These are phyloP conservation scores for Homarus gammarus DNA, from an alignment of 2,888 invertebrate species.

Conservation along the genomic window DNA sequence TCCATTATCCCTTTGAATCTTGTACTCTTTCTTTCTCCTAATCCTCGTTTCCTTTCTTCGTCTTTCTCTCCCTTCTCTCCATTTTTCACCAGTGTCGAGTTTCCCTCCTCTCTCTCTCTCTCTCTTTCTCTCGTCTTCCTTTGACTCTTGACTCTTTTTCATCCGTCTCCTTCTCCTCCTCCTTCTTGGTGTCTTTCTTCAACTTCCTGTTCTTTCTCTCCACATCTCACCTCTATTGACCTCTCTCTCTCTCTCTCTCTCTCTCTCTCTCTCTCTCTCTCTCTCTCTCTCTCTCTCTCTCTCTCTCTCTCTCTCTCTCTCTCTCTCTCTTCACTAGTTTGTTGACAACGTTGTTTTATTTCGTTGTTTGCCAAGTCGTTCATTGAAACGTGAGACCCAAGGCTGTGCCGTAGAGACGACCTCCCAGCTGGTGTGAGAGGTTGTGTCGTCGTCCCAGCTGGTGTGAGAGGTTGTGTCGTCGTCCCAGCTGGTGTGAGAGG, in stretches of 20 bases:
- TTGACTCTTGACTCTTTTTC: background rate
- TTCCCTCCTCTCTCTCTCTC: background rate
- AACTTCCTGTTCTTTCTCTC: background rate
- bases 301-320: slow-evolving; percentile 31
- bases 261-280: no score
- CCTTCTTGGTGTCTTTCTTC: background rate
- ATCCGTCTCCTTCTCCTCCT: background rate
- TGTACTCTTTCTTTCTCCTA: background rate
- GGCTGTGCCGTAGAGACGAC: no score
- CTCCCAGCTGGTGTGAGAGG: no score
- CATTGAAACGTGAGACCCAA: no score
- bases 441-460: no score
- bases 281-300: slow-evolving; percentile 16
- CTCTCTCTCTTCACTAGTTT: background rate
- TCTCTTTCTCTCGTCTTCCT: background rate
- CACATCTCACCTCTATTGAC: background rate
- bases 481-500: no score
- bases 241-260: no score
- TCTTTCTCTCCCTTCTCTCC: background rate
- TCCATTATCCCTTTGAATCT: background rate
- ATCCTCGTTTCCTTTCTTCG: background rate
- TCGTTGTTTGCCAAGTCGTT: background rate
- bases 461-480: no score
- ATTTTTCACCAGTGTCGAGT: background rate
- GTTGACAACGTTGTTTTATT: background rate